phyloP scores from a whole-genome alignment of 64 coral and sea anemone species.

The Montipora foliosa region DNA sequence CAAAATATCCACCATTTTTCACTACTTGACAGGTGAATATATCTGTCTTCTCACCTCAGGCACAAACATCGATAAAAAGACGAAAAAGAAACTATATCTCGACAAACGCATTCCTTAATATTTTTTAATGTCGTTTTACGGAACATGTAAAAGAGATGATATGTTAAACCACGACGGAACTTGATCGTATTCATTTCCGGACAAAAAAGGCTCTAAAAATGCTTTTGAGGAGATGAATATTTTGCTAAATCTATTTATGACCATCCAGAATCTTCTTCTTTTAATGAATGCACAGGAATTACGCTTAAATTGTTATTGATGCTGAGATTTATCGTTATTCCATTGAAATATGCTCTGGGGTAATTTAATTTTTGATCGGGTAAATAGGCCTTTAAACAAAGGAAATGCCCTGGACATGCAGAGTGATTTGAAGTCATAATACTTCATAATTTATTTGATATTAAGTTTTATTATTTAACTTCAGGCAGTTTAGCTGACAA shows the following conservation, averaged over 20 bases:
- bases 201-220: background rate
- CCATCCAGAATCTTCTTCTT: background rate
- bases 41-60: background rate
- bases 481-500: background rate
- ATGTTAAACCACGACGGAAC: background rate
- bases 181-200: conserved; percentile 17
- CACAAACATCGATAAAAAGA: background rate
- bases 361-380: background rate
- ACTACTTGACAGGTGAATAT: too few relatives aligned
- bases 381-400: conserved; percentile 7
- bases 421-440: background rate
- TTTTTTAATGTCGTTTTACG: background rate
- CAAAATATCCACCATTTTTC: too few relatives aligned
- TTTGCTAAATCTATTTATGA: background rate
- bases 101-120: background rate
- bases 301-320: conserved; percentile 1
- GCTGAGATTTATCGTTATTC: background rate
- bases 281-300: background rate
- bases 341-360: background rate
- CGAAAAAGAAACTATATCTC: background rate
- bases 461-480: background rate
- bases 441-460: background rate
- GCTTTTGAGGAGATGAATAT: background rate
- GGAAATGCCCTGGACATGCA: background rate
- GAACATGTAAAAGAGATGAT: background rate